Conservation (phyloP, 2,797 vertebrate species). For the Falco rusticolus region DNA sequence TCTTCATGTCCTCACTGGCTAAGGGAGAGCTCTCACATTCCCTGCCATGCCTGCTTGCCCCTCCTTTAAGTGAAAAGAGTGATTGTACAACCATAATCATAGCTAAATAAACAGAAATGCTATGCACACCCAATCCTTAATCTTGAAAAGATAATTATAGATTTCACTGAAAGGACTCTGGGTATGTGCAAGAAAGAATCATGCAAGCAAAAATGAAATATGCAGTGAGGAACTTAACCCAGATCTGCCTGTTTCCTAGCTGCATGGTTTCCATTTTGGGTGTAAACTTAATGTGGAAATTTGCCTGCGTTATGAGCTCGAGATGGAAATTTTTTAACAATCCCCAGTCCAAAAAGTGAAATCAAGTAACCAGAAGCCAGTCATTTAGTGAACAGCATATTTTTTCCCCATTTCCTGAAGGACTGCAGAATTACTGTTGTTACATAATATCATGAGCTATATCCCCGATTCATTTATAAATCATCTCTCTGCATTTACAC, state of each 20-base stretch:
- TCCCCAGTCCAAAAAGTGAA: neutral
- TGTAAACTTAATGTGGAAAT: neutral
- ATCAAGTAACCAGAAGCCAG: neutral
- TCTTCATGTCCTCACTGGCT: neutral
- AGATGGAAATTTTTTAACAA: neutral
- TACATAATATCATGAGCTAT: neutral
- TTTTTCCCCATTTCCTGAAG: neutral
- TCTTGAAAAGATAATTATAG: constrained; percentile 52
- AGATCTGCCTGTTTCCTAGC: neutral
- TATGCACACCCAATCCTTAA: neutral
- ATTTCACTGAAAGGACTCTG: constrained; percentile 36
- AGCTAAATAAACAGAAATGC: constrained; percentile 41
- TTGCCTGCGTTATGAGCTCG: neutral
- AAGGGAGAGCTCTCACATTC: neutral
- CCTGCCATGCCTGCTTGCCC: neutral
- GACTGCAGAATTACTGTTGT: neutral
- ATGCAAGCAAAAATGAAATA: constrained; percentile 24
- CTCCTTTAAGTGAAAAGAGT: constrained; percentile 9
- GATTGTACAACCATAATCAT: neutral
- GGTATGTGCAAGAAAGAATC: constrained; percentile 23
- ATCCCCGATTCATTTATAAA: neutral
- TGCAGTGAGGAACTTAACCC: constrained; percentile 18
- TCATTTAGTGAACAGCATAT: neutral
- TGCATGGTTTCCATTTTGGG: neutral
- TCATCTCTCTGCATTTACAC: neutral